Evolutionary conservation across 2,888 invertebrate species (phyloP).

Genomic region (Agyllia agylla): DNA sequence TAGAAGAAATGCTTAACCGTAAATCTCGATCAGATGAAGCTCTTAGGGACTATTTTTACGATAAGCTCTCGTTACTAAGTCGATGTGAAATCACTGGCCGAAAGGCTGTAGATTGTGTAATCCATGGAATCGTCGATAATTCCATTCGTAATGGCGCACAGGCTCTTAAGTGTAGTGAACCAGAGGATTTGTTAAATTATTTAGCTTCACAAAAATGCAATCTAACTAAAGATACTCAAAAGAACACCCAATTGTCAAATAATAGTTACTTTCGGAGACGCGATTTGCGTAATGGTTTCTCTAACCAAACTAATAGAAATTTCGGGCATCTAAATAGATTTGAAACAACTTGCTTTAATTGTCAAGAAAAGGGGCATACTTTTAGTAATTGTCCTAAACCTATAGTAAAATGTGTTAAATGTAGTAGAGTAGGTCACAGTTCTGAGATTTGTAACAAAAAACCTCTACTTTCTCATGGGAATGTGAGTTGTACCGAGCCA

Average conservation of each 20-base stretch:
- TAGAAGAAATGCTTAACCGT: not conserved
- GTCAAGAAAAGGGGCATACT: constrained; percentile 29
- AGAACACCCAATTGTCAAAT: not conserved
- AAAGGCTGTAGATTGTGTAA: not conserved
- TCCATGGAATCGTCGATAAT: not conserved
- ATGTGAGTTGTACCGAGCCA: not conserved
- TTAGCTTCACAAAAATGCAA: not conserved
- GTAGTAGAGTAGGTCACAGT: not conserved
- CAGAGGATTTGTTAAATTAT: constrained; percentile 17
- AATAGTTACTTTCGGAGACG: not conserved
- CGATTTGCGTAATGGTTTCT: not conserved
- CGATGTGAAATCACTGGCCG: not conserved
- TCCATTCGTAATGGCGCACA: not conserved
- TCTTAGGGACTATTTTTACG: not conserved
- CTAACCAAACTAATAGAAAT: not conserved
- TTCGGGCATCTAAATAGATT: not conserved
- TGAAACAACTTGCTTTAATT: constrained; percentile 22
- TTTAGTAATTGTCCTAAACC: constrained; percentile 29
- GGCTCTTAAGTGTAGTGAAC: not conserved
- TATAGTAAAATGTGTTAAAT: constrained; percentile 20
- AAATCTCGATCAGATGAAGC: not conserved
- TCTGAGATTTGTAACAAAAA: not conserved
- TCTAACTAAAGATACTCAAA: not conserved
- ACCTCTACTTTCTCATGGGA: not conserved
- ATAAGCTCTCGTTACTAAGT: not conserved